These are phyloP conservation scores for Syngnathoides biaculeatus DNA, from an alignment of 2,113 vertebrate genomes.

Conservation along the genomic window DNA sequence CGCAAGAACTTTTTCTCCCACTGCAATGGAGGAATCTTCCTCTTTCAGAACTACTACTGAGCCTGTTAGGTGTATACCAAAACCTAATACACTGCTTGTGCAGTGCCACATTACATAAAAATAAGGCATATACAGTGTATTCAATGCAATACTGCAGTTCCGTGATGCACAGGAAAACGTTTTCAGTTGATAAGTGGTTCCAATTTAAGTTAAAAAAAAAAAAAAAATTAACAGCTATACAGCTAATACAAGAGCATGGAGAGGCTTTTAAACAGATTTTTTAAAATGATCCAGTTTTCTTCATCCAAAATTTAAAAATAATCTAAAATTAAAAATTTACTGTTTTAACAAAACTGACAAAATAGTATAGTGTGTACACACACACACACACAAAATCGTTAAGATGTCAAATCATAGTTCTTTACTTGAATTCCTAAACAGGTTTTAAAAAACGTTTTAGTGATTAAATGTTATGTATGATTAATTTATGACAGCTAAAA, in stretches of 20 bases:
- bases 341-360: not conserved
- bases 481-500: not conserved
- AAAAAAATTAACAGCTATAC: not conserved
- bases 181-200: not conserved
- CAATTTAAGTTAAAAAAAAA: too few species aligned
- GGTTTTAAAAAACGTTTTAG: not conserved
- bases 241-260: too few species aligned
- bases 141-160: not conserved
- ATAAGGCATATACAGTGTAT: conserved; percentile 26
- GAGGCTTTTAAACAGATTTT: too few species aligned
- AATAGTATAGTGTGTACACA: not conserved
- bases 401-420: not conserved
- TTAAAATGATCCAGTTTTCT: too few species aligned
- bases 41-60: conserved; percentile 56
- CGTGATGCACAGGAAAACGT: too few species aligned
- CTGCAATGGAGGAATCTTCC: conserved; percentile 58
- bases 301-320: not conserved
- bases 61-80: conserved; percentile 42
- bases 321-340: not conserved
- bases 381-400: too few species aligned
- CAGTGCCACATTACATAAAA: conserved; percentile 22
- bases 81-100: conserved; percentile 40
- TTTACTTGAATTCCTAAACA: not conserved
- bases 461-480: not conserved
- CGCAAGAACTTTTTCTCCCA: conserved; percentile 60